Evolutionary conservation across 2,888 invertebrate species (phyloP).

Genomic region (Macrosoma leucophasiata): DNA sequence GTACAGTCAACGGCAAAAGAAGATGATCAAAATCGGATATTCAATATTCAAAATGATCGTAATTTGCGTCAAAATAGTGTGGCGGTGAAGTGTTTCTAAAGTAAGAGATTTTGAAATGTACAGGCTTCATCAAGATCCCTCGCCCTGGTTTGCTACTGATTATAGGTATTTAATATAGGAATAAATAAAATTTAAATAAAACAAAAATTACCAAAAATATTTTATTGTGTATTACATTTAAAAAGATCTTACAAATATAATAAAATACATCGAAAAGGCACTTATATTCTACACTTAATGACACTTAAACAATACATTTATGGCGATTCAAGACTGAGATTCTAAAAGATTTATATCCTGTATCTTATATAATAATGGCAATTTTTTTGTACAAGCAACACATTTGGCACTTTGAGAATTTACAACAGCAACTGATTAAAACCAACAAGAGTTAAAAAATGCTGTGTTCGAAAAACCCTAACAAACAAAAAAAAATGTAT

Average conservation of each 20-base stretch:
- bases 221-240: conserved; percentile 1
- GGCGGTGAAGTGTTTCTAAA: too few species aligned
- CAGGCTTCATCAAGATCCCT: too few species aligned
- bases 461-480: not conserved
- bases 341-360: conserved; percentile 6
- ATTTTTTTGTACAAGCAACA: conserved; percentile 51
- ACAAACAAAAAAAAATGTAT: too few species aligned
- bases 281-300: too few species aligned
- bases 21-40: too few species aligned
- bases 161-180: not conserved
- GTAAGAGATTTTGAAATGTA: too few species aligned
- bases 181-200: not conserved
- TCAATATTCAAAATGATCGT: too few species aligned
- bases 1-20: too few species aligned
- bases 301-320: conserved; percentile 24
- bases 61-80: too few species aligned
- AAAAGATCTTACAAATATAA: conserved; percentile 2
- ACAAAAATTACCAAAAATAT: not conserved
- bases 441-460: not conserved
- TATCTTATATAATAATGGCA: conserved; percentile 36
- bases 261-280: conserved; percentile 33
- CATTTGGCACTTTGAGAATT: conserved; percentile 59
- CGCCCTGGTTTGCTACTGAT: too few species aligned
- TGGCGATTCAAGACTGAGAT: conserved; percentile 30
- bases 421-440: conserved; percentile 1